Conservation (phyloP, 2,113 vertebrate genomes). For the Polypterus senegalus region DNA sequence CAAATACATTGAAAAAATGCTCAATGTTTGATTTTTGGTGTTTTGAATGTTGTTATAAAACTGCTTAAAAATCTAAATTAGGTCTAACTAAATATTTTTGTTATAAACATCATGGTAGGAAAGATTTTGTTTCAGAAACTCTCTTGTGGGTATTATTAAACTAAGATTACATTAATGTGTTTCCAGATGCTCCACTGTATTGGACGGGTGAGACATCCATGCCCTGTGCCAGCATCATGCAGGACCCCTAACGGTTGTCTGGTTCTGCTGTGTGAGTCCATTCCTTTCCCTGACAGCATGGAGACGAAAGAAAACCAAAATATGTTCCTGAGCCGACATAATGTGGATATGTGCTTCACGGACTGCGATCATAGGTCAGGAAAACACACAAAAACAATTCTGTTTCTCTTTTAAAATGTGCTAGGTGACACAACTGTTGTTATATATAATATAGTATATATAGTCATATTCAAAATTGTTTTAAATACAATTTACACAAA, state of each 20-base stretch:
- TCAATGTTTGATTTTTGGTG: no score
- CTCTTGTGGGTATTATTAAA: no score
- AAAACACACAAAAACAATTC: not conserved
- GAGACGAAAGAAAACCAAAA: conserved; percentile 14
- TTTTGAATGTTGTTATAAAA: no score
- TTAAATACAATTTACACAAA: no score
- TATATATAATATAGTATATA: not conserved
- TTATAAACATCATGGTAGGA: no score
- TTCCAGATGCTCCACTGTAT: conserved; percentile 30
- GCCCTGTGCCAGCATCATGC: not conserved
- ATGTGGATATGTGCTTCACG: conserved; percentile 32
- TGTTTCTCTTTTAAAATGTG: not conserved
- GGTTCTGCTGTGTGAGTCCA: conserved; percentile 25
- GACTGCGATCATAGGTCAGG: conserved; percentile 30
- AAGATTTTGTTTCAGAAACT: no score
- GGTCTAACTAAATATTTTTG: no score
- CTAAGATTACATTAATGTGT: no score
- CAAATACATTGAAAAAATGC: no score
- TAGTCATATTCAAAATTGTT: no score
- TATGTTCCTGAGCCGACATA: conserved; percentile 28
- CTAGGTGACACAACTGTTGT: not conserved
- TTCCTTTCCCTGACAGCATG: conserved; percentile 18
- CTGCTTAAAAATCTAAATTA: no score
- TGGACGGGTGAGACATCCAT: conserved; percentile 16
- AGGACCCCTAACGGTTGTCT: conserved; percentile 16